phyloP scores from a whole-genome alignment of 2,113 vertebrate species.

The Aegotheles bennettii region DNA sequence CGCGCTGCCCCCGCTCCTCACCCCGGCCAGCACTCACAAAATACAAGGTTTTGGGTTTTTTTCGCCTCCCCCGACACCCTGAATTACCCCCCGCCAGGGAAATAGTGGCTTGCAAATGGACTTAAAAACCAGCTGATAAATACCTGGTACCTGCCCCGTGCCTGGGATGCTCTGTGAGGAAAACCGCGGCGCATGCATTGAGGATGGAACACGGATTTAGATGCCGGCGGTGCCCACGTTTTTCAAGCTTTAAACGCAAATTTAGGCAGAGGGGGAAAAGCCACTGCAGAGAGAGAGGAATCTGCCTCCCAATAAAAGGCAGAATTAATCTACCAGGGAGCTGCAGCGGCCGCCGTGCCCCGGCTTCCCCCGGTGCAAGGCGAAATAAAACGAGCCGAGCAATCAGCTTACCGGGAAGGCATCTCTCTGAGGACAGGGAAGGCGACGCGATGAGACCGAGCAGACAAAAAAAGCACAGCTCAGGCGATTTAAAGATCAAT shows the following conservation, averaged over 20 bases:
- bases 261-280: background rate
- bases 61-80: background rate
- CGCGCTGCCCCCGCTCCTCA: rapidly evolving
- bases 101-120: background rate
- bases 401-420: constrained; percentile 53
- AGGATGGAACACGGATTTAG: background rate
- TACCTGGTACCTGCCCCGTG: background rate
- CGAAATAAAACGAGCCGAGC: constrained; percentile 11
- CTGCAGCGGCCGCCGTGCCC: background rate
- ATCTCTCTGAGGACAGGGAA: constrained; percentile 29
- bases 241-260: background rate
- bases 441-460: constrained; percentile 43
- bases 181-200: background rate
- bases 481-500: constrained; percentile 75
- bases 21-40: background rate
- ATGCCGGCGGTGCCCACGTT: background rate
- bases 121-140: background rate
- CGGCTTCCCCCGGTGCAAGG: background rate
- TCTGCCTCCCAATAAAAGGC: background rate
- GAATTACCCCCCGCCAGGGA: background rate
- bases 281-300: background rate
- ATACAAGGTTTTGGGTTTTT: background rate
- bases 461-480: constrained; percentile 68
- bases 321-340: background rate
- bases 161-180: background rate